Percentiles rank a stretch among this genome's conserved stretches.
phyloP scores from a whole-genome alignment of 2,113 vertebrate genomes.

The Lethenteron reissneri region DNA sequence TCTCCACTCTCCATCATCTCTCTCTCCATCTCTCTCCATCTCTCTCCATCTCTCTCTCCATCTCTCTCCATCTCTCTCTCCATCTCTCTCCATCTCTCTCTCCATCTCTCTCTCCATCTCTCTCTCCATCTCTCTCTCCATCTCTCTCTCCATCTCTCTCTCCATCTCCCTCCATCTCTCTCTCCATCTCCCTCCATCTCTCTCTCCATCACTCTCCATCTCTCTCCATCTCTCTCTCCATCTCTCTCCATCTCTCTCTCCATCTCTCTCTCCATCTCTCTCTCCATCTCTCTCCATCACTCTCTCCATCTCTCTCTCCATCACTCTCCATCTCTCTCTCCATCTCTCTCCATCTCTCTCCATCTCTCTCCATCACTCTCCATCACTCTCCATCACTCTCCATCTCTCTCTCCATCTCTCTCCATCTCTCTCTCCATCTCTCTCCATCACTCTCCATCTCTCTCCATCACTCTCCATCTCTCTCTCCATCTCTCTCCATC shows the following conservation, averaged over 20 bases:
- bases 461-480: too few relatives aligned
- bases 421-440: background rate
- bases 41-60: background rate
- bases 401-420: background rate
- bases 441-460: background rate
- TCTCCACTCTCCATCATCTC: too few relatives aligned
- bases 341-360: background rate
- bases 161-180: too few relatives aligned
- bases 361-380: background rate
- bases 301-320: too few relatives aligned
- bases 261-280: too few relatives aligned
- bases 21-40: too few relatives aligned
- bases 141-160: too few relatives aligned
- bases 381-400: background rate
- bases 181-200: too few relatives aligned
- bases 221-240: background rate
- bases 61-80: background rate
- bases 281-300: too few relatives aligned
- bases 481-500: too few relatives aligned
- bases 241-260: too few relatives aligned
- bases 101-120: background rate
- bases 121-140: background rate
- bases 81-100: background rate
- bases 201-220: background rate
- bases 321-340: too few relatives aligned